These are phyloP conservation scores for Pangasius sanitwongsei DNA, from an alignment of 2,797 vertebrate genomes.

Conservation along the genomic window DNA sequence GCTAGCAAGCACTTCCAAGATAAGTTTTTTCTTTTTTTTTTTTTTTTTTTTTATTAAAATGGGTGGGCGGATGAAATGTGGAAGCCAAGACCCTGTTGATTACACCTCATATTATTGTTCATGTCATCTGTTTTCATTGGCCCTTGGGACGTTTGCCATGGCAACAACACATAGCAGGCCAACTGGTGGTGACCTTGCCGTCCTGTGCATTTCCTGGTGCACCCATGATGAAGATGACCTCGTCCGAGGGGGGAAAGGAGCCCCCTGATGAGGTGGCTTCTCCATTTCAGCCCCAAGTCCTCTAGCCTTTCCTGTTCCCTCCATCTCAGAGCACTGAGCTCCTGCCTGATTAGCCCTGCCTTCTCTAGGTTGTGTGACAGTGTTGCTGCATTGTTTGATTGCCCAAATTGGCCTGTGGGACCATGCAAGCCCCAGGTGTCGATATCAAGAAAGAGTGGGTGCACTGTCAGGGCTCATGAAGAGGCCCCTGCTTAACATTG, in stretches of 20 bases:
- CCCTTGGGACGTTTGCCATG: conserved; percentile 91
- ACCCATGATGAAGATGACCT: conserved; percentile 91
- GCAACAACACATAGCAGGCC: conserved; percentile 89
- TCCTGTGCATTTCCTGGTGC: conserved; percentile 91
- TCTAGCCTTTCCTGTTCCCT: conserved; percentile 77
- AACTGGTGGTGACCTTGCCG: conserved; percentile 88
- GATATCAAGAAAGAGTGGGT: conserved; percentile 72
- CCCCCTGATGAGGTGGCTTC: conserved; percentile 94
- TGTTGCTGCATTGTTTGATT: conserved; percentile 86
- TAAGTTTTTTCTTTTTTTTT: conserved; percentile 91
- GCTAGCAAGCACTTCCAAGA: conserved; percentile 87
- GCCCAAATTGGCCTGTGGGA: conserved; percentile 80
- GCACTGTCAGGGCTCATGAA: conserved; percentile 74
- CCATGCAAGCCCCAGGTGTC: conserved; percentile 48
- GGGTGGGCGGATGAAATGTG: conserved; percentile 50
- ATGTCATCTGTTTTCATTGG: conserved; percentile 93
- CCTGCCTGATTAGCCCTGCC: conserved; percentile 81
- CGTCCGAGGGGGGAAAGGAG: conserved; percentile 85
- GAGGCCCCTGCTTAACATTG: conserved; percentile 69
- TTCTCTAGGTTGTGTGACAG: conserved; percentile 83
- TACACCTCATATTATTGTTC: conserved; percentile 83
- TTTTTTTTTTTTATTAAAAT: conserved; percentile 79
- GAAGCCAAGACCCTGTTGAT: conserved; percentile 73
- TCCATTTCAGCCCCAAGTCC: conserved; percentile 85
- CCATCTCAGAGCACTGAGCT: conserved; percentile 73